phyloP scores from a whole-genome alignment of 2,113 vertebrate species.

The Pseudorasbora parva region DNA sequence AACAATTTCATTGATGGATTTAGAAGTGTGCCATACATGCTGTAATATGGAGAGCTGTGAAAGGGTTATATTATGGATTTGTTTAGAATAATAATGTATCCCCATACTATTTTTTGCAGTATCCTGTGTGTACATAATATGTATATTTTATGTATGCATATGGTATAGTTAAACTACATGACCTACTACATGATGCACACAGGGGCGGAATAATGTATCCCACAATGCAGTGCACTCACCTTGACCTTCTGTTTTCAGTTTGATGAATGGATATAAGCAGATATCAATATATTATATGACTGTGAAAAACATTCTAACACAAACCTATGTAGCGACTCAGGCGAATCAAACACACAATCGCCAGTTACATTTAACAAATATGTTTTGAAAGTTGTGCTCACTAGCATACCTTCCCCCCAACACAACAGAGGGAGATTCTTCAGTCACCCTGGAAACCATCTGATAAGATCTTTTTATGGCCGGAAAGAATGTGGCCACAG shows the following conservation, averaged over 20 bases:
- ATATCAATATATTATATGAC: neutral
- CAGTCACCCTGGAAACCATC: too few relatives aligned
- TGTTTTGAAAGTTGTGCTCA: too few relatives aligned
- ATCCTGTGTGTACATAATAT: neutral
- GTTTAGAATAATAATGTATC: too few relatives aligned
- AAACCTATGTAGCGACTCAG: too few relatives aligned
- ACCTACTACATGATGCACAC: neutral
- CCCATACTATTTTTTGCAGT: too few relatives aligned
- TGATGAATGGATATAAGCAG: neutral
- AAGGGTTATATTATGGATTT: neutral
- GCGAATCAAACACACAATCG: too few relatives aligned
- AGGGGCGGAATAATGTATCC: neutral
- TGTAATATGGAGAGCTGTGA: slow-evolving; percentile 5
- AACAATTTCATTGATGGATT: slow-evolving; percentile 13
- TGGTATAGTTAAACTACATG: neutral
- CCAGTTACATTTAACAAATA: too few relatives aligned
- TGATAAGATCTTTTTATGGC: too few relatives aligned
- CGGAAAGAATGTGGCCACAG: too few relatives aligned
- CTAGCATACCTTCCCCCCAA: too few relatives aligned
- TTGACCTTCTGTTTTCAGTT: neutral
- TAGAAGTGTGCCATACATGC: slow-evolving; percentile 4
- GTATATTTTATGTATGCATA: neutral
- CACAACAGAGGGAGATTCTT: too few relatives aligned
- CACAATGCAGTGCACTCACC: neutral
- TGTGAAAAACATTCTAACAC: neutral